Base-by-base conservation (phyloP, 2,113 vertebrate genomes). In the Sigmodon hispidus region DNA sequence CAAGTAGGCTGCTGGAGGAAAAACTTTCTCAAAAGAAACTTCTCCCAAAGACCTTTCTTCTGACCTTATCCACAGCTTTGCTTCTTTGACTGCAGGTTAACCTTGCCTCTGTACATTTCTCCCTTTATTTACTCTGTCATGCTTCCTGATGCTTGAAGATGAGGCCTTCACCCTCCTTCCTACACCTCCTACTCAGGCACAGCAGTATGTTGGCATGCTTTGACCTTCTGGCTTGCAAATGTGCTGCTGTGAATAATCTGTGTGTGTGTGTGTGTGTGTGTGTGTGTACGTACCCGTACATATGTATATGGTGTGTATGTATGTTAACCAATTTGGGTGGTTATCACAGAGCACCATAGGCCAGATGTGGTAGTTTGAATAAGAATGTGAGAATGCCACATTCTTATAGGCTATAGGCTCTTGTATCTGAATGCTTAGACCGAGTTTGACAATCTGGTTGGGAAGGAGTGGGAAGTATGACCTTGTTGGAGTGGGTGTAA, bases 181-280 rank as follows among this genome's bases (percentile, higher is more conserved):
- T 5, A 50, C 1, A n/a, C 50, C 31, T 40, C 86, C 81, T 67
- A 6, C 31, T 81, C 40, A 70, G 75, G 52, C 6, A 3, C 5
- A 29, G 10, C 1, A 10, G 36, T 29, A 69, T 13, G n/a, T 24
- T 15, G 0, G 1, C 0, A 3, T 24, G 29, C 63, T 57, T 29
- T 29, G 57, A 2, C 2, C n/a, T 26, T 22, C 43, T 57, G 24
- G 45, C 31, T 70, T 13, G 34, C 34, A 88, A 19, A 59, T 57
- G 2, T 0, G 7, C 48, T 1, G 1, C 22, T 52, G 31, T 40
- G n/a, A 19, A 40, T 73, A 87, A 90, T 84, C 83, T 48, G 34
- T 36, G n/a, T n/a, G n/a, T n/a, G n/a, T n/a, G n/a, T n/a, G n/a
- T 19, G 9, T 45, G 12, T 50, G 22, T 50, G 19, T 40, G 2